Evolutionary conservation across 2,113 vertebrate genomes (phyloP).

Genomic region (Hemichromis elongatus): DNA sequence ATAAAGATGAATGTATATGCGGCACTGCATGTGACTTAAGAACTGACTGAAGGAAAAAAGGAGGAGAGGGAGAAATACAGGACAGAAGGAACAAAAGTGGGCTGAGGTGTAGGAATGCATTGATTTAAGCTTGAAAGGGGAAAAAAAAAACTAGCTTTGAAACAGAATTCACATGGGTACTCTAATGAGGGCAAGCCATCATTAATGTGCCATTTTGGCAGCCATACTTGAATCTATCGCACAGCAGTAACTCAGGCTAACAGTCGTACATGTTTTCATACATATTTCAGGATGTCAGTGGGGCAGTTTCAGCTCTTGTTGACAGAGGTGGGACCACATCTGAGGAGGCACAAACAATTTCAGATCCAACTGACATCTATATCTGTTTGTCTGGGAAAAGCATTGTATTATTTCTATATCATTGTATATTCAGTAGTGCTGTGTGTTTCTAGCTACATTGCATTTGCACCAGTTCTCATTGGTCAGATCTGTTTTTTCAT

Average conservation of each 20-base stretch:
- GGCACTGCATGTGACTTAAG: not conserved
- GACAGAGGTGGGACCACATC: not conserved
- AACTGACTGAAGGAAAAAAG: not conserved
- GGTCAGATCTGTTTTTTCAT: not conserved
- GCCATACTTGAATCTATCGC: not conserved
- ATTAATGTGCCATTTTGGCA: not conserved
- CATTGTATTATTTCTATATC: not conserved
- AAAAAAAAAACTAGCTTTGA: not conserved
- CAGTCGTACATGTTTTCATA: not conserved
- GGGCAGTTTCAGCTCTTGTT: not conserved
- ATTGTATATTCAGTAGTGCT: not conserved
- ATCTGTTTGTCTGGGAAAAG: not conserved
- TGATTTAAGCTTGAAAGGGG: constrained; percentile 4
- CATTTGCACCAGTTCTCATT: not conserved
- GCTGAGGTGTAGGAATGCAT: not conserved
- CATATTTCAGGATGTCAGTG: not conserved
- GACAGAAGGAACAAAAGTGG: not conserved
- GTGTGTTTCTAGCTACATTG: not conserved
- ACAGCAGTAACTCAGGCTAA: not conserved
- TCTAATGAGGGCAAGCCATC: not conserved
- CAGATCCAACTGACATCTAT: not conserved
- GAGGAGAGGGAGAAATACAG: not conserved
- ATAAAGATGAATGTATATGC: not conserved
- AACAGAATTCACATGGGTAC: not conserved
- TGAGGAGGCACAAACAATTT: not conserved